A percentile compares a stretch with the other conserved stretches of the same genome.
Conservation (phyloP, 2,797 vertebrate genomes). For the Aldrovandia affinis region DNA sequence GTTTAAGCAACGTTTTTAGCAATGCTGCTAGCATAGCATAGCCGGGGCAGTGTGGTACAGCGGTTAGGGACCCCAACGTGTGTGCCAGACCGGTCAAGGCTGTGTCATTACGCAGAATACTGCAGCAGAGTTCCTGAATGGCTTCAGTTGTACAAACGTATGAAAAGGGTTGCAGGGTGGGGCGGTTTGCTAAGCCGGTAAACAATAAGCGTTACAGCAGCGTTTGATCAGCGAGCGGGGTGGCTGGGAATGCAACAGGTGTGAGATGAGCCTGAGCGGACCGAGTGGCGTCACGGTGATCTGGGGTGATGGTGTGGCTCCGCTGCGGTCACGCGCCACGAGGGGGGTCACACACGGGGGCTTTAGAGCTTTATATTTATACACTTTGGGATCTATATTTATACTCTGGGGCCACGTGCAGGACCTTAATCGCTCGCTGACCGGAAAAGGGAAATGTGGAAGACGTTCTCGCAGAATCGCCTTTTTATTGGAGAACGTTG, state of each 20-base stretch:
- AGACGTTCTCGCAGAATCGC: background rate
- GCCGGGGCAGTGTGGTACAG: too few species aligned
- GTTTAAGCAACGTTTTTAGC: too few species aligned
- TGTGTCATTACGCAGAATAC: too few species aligned
- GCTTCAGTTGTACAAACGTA: too few species aligned
- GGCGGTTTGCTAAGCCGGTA: background rate
- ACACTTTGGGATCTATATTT: background rate
- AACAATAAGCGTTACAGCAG: background rate
- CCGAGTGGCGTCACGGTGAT: background rate
- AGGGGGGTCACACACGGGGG: background rate
- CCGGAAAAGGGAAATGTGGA: background rate
- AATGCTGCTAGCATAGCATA: too few species aligned
- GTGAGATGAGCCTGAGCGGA: background rate
- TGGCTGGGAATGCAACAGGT: background rate
- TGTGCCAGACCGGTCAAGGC: too few species aligned
- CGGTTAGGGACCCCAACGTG: too few species aligned
- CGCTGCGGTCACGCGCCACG: background rate
- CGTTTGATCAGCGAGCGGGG: background rate
- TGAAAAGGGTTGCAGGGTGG: too few species aligned
- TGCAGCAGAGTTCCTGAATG: too few species aligned
- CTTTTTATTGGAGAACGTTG: too few species aligned
- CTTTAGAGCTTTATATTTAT: constrained; percentile 13
- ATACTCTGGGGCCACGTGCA: background rate
- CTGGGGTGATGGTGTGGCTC: background rate
- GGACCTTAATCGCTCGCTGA: background rate